phyloP scores from a whole-genome alignment of 2,888 invertebrate species.

The Amaurobius ferox region DNA sequence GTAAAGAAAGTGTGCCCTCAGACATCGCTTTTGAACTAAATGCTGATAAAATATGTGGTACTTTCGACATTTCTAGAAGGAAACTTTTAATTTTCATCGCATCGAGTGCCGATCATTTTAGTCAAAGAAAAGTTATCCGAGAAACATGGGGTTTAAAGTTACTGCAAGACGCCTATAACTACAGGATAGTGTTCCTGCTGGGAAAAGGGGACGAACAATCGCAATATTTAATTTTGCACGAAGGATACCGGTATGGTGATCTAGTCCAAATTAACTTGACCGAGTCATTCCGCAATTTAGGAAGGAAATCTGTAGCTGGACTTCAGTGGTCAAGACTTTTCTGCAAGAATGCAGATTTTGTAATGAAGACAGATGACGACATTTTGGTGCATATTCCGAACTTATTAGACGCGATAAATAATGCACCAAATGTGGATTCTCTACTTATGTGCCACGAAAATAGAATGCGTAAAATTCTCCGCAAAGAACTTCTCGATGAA shows the following conservation, averaged over 20 bases:
- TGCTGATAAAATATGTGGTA: conserved; percentile 70
- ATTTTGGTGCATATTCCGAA: conserved; percentile 75
- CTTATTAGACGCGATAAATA: conserved; percentile 72
- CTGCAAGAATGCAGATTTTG: conserved; percentile 73
- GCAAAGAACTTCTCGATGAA: conserved; percentile 50
- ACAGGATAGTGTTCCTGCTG: conserved; percentile 74
- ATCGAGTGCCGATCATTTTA: conserved; percentile 73
- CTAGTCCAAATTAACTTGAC: conserved; percentile 74
- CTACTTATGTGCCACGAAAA: conserved; percentile 73
- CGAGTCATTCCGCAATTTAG: conserved; percentile 75
- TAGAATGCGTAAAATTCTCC: conserved; percentile 69
- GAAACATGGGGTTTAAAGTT: conserved; percentile 75
- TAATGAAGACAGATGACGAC: conserved; percentile 75
- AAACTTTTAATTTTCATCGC: conserved; percentile 73
- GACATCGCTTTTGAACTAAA: conserved; percentile 50
- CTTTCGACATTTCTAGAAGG: conserved; percentile 25
- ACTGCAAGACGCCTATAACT: conserved; percentile 74
- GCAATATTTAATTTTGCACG: conserved; percentile 59
- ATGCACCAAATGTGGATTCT: conserved; percentile 19
- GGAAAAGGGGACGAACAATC: conserved; percentile 45
- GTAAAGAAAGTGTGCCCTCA: conserved; percentile 34
- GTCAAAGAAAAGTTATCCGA: conserved; percentile 75
- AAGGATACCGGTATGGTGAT: conserved; percentile 73
- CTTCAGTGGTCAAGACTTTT: conserved; percentile 74
- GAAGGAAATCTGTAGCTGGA: conserved; percentile 74